Conservation (phyloP, 2,113 vertebrate species). For the Gallinago media region DNA sequence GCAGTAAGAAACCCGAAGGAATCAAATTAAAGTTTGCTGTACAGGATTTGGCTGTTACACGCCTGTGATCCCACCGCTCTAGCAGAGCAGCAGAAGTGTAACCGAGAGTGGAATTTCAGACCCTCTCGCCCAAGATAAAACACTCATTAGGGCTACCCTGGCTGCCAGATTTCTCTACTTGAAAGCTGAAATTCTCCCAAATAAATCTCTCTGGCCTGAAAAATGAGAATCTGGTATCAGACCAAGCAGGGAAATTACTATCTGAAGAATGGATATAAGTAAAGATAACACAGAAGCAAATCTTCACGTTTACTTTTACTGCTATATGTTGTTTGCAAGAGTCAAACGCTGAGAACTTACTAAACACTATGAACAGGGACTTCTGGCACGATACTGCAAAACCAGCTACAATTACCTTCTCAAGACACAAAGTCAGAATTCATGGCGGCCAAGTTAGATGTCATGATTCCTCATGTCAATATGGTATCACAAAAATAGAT, state of each 20-base stretch:
- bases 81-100: background rate
- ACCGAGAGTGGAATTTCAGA: slow-evolving; percentile 45
- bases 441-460: background rate
- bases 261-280: slow-evolving; percentile 27
- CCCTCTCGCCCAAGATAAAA: slow-evolving; percentile 13
- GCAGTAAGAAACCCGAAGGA: background rate
- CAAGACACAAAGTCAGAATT: background rate
- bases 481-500: slow-evolving; percentile 20
- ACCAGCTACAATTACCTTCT: slow-evolving; percentile 15
- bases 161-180: slow-evolving; percentile 18
- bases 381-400: background rate
- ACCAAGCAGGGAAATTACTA: background rate
- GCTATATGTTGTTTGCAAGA: background rate
- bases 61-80: background rate
- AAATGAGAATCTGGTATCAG: slow-evolving; percentile 41
- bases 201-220: slow-evolving; percentile 27
- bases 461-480: background rate
- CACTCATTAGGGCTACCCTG: background rate
- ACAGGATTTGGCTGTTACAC: background rate
- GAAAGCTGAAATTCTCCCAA: slow-evolving; percentile 10
- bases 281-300: slow-evolving; percentile 12
- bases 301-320: background rate
- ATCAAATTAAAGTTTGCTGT: background rate
- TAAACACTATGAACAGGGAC: background rate
- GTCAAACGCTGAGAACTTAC: background rate